phyloP scores from a whole-genome alignment of 2,888 invertebrate genomes.

The Vannuccia rotundouncinata region DNA sequence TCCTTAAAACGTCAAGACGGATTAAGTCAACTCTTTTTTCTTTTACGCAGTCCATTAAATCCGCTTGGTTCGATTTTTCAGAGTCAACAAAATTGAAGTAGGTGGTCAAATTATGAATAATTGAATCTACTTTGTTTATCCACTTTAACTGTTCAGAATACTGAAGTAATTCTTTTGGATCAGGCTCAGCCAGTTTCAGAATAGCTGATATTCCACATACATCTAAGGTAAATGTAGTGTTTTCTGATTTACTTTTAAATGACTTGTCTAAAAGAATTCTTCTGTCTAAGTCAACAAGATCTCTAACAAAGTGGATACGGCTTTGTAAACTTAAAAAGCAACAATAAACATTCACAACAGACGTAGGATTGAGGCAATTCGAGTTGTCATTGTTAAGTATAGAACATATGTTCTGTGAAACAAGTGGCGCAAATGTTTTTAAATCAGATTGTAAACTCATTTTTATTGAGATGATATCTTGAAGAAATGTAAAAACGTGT shows the following conservation, averaged over 20 bases:
- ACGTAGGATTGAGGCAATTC: too few relatives aligned
- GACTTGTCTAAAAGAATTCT: neutral
- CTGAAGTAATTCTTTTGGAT: neutral
- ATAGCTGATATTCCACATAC: neutral
- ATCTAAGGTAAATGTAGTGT: neutral
- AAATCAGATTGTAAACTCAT: too few relatives aligned
- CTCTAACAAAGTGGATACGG: neutral
- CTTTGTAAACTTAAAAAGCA: neutral
- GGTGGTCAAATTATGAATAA: neutral
- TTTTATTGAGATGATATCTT: neutral
- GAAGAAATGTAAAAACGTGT: neutral
- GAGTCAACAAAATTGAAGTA: neutral
- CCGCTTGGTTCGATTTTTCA: neutral
- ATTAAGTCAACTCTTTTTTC: neutral
- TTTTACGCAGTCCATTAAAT: neutral
- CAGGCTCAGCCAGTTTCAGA: neutral
- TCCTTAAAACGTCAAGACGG: neutral
- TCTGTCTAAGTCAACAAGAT: neutral
- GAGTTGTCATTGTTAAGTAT: too few relatives aligned
- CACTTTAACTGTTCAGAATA: neutral
- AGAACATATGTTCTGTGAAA: too few relatives aligned
- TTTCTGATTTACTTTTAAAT: neutral
- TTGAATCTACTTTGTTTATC: neutral
- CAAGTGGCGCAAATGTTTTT: too few relatives aligned
- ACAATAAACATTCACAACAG: neutral